Conservation (phyloP, 2,888 invertebrate genomes). For the Eupithecia dodoneata region DNA sequence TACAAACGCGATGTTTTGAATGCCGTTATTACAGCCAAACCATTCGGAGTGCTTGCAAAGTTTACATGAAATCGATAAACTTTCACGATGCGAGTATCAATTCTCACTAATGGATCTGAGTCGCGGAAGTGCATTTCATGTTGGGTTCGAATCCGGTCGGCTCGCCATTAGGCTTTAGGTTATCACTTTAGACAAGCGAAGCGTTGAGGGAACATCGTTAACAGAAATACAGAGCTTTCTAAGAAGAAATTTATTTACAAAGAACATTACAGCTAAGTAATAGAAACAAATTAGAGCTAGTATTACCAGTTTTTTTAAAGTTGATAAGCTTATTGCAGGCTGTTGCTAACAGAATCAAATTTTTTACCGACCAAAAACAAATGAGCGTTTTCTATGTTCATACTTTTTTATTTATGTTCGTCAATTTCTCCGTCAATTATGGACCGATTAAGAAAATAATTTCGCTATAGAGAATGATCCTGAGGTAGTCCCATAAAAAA, state of each 20-base stretch:
- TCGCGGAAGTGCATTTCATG: constrained; percentile 60
- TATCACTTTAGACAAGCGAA: constrained; percentile 9
- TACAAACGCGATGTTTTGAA: neutral
- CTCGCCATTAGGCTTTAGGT: constrained; percentile 36
- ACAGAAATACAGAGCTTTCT: neutral
- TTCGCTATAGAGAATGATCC: too few relatives aligned
- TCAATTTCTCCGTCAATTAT: too few relatives aligned
- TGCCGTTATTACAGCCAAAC: constrained; percentile 16
- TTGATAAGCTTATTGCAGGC: too few relatives aligned
- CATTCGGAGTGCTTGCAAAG: constrained; percentile 28
- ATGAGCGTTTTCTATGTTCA: too few relatives aligned
- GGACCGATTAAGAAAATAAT: too few relatives aligned
- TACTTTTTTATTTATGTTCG: too few relatives aligned
- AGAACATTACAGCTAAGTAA: too few relatives aligned
- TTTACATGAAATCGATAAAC: constrained; percentile 28
- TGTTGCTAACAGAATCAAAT: too few relatives aligned
- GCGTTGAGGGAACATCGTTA: constrained; percentile 2
- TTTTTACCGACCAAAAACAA: too few relatives aligned
- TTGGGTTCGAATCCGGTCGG: constrained; percentile 38
- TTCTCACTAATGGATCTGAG: constrained; percentile 64
- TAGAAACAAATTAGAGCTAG: too few relatives aligned
- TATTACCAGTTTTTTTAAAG: too few relatives aligned
- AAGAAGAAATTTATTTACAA: neutral
- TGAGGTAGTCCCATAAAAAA: too few relatives aligned
- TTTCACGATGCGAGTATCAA: constrained; percentile 39